Evolutionary conservation across 1,140 invertebrate species (phyloP).

Genomic region (Artemia franciscana): DNA sequence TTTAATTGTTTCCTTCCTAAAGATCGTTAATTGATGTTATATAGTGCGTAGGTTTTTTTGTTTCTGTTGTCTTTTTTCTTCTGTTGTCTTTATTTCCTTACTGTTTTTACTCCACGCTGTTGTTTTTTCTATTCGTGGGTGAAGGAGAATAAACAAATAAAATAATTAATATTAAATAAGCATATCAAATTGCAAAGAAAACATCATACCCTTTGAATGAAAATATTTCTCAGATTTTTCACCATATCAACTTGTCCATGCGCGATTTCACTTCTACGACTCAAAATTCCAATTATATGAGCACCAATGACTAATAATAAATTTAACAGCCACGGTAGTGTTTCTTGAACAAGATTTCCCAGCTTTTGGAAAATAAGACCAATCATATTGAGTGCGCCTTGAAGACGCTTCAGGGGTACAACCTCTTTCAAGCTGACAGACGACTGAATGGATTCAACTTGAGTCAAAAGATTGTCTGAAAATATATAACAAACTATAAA

Average conservation of each 20-base stretch:
- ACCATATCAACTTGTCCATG: constrained; percentile 25
- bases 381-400: constrained; percentile 48
- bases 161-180: too few species aligned
- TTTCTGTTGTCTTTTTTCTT: too few species aligned
- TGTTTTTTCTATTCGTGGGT: too few species aligned
- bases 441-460: constrained; percentile 23
- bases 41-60: too few species aligned
- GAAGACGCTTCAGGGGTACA: constrained; percentile 41
- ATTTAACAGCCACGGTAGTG: constrained; percentile 42
- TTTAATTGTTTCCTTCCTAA: too few species aligned
- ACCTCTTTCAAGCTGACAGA: constrained; percentile 32
- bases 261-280: constrained; percentile 14
- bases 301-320: constrained; percentile 42
- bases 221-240: constrained; percentile 30
- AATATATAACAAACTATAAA: too few species aligned
- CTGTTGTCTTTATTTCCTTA: too few species aligned
- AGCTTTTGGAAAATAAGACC: constrained; percentile 61
- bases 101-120: too few species aligned
- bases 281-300: constrained; percentile 32
- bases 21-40: too few species aligned
- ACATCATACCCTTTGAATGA: constrained; percentile 13
- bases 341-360: constrained; percentile 39
- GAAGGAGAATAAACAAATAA: too few species aligned
- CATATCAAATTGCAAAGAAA: too few species aligned
- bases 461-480: too few species aligned